These are phyloP conservation scores for Agrypnus murinus DNA, from an alignment of 2,888 invertebrate species.

Conservation along the genomic window DNA sequence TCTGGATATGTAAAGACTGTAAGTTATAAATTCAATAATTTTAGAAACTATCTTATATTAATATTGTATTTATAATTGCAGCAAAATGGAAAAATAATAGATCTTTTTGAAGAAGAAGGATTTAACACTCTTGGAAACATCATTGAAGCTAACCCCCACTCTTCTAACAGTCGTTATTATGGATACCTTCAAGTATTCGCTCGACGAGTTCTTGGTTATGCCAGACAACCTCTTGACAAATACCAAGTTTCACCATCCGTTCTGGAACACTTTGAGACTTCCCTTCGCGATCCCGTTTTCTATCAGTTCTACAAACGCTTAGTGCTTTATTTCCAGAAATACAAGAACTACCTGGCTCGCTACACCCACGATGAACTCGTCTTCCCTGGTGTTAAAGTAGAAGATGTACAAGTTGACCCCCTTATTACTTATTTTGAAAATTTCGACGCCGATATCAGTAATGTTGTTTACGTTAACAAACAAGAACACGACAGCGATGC, in stretches of 20 bases:
- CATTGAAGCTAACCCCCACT: conserved; percentile 78
- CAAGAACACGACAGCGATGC: conserved; percentile 71
- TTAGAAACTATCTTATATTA: background rate
- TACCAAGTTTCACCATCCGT: conserved; percentile 75
- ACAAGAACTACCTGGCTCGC: conserved; percentile 75
- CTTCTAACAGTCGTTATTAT: conserved; percentile 76
- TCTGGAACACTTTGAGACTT: conserved; percentile 79
- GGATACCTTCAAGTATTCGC: conserved; percentile 74
- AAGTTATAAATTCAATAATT: conserved; percentile 56
- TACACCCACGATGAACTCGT: conserved; percentile 79
- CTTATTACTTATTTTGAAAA: conserved; percentile 82
- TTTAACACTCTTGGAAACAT: conserved; percentile 79
- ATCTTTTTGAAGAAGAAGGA: conserved; percentile 76
- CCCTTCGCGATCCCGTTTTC: conserved; percentile 81
- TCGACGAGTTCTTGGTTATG: conserved; percentile 76
- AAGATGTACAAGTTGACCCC: conserved; percentile 78
- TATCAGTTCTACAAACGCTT: conserved; percentile 80
- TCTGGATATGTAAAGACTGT: conserved; percentile 71
- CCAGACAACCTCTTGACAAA: conserved; percentile 64
- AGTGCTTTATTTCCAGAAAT: conserved; percentile 75
- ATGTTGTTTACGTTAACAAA: conserved; percentile 72
- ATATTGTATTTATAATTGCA: conserved; percentile 33
- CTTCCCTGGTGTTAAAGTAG: conserved; percentile 77
- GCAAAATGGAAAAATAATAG: conserved; percentile 69
- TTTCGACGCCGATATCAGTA: conserved; percentile 77